phyloP scores from a whole-genome alignment of 30 jellyfish, hydroid and myxozoan genomes.

The Calvadosia cruxmelitensis region DNA sequence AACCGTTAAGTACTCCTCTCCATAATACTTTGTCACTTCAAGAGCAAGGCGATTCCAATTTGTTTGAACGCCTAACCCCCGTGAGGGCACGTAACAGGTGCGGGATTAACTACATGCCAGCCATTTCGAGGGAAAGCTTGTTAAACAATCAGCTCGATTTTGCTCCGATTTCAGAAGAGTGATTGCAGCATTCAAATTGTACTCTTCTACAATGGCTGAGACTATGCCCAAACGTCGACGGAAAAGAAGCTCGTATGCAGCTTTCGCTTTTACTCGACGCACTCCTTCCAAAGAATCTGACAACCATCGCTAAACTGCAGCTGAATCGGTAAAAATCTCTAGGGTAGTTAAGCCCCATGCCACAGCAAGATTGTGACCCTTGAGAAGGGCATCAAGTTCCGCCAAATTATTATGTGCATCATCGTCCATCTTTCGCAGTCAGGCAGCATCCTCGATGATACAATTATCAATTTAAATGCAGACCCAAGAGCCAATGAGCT shows the following conservation, averaged over 20 bases:
- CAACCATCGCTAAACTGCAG: constrained; percentile 12
- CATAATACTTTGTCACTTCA: too few species aligned
- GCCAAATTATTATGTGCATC: constrained; percentile 8
- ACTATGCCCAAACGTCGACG: too few species aligned
- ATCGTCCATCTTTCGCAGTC: constrained; percentile 23
- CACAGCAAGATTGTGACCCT: constrained; percentile 13
- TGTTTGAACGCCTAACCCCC: too few species aligned
- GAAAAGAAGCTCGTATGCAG: constrained; percentile 6
- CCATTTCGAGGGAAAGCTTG: too few species aligned
- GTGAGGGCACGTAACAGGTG: too few species aligned
- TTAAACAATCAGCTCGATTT: too few species aligned
- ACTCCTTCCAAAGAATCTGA: neutral
- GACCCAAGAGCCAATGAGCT: constrained; percentile 19
- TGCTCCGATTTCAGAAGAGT: too few species aligned
- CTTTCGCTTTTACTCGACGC: constrained; percentile 2
- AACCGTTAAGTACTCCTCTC: too few species aligned
- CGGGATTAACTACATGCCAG: too few species aligned
- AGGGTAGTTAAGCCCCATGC: constrained; percentile 2
- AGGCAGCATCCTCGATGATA: constrained; percentile 22
- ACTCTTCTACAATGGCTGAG: too few species aligned
- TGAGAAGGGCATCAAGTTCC: constrained; percentile 16
- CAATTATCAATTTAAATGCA: constrained; percentile 2
- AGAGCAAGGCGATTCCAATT: too few species aligned
- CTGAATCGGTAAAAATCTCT: constrained; percentile 11
- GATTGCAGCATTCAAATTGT: too few species aligned